Evolutionary conservation across 2,797 vertebrate species (phyloP), one percentile per base, ranked within the genome.

Genomic region (Masticophis lateralis): DNA sequence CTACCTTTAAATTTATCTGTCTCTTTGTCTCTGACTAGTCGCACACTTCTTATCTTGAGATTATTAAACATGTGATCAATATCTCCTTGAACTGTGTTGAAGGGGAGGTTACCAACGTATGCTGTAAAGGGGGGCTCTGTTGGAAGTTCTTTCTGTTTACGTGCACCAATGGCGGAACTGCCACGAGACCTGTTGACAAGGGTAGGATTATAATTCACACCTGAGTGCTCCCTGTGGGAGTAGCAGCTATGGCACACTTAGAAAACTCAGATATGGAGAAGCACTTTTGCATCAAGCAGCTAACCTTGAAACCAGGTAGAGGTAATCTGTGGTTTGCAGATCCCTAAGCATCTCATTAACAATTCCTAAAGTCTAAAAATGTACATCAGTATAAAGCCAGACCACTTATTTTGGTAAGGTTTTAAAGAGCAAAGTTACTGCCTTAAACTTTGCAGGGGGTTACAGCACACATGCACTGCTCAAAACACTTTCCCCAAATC

Each of bases 1-100:
- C 95, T 95, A 99, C 99, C 99, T 99, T 99, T 99, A 97, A 99
- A 99, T 98, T 99, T 99, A 98, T 99, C 99, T 94, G 99, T 99
- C 95, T 99, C 99, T 98, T 99, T 99, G 98, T 99, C 99, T 98
- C 99, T 96, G 97, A 99, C 99, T 98, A 99, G 98, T 95, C 99
- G 98, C 89, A 99, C 98, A 0, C 99, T 99, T 98, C 99, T 98
- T 95, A 99, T 97, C 90, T 96, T 99, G 97, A 99, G 98, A 95
- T 99, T 99, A 98, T 99, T 99, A 97, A 99, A 99, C 97, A 99
- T 99, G 94, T 98, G 97, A 96, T 99, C 99, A 96, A 99, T 99
- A 98, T 99, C 99, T 91, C 99, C 99, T 96, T 99, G 99, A 94
- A 99, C 99, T 20, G 99, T 99, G 97, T 99, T 99, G 98, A 99